Conservation (phyloP, 2,797 vertebrate species). For the Bothrops alternatus region DNA sequence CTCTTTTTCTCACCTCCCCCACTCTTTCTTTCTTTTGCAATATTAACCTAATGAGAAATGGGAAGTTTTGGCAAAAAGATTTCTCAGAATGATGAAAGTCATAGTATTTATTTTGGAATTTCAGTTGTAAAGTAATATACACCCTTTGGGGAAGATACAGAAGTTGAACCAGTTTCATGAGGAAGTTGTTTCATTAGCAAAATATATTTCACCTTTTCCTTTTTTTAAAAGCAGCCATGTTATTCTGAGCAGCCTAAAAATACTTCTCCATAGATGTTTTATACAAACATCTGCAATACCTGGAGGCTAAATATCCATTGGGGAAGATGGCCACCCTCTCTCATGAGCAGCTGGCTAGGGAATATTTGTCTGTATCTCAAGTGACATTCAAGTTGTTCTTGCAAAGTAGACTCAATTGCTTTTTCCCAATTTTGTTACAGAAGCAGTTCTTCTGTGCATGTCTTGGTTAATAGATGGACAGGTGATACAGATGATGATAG, state of each 20-base stretch:
- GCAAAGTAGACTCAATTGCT: background rate
- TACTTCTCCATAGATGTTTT: background rate
- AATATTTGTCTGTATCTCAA: background rate
- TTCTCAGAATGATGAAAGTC: background rate
- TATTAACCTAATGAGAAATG: background rate
- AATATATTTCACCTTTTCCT: conserved; percentile 54
- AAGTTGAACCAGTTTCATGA: conserved; percentile 1
- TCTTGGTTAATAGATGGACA: background rate
- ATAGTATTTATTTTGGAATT: background rate
- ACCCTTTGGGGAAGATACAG: background rate
- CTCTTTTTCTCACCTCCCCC: background rate
- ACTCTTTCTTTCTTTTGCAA: background rate
- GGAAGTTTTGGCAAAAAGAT: background rate
- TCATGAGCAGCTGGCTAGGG: background rate
- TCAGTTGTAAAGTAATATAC: background rate
- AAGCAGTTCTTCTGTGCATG: background rate
- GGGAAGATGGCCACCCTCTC: background rate
- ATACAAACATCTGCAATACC: background rate
- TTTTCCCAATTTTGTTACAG: background rate
- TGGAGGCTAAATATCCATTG: background rate
- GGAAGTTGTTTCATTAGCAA: conserved; percentile 48
- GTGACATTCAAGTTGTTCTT: background rate
- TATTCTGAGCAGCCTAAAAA: background rate
- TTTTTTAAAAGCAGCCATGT: background rate
- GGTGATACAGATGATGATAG: too few relatives aligned